A percentile compares a stretch with the other conserved stretches of the same genome.
phyloP scores from a whole-genome alignment of 2,113 vertebrate species.

The Vireo altiloquus region DNA sequence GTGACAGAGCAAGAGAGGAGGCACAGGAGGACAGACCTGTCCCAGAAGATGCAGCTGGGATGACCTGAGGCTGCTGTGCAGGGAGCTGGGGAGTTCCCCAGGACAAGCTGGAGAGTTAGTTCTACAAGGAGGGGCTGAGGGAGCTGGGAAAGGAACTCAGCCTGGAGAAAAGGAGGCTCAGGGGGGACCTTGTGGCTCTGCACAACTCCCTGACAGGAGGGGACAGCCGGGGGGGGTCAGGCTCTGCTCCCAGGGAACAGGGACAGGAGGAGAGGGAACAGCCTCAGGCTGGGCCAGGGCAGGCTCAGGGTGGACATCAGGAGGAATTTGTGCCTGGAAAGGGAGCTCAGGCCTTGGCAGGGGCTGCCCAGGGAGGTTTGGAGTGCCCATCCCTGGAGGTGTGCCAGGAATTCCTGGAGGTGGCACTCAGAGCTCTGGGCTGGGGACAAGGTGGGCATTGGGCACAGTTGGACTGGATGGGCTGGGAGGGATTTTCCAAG shows the following conservation, averaged over 20 bases:
- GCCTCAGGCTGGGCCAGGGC: neutral
- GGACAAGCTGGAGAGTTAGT: neutral
- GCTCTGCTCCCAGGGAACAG: neutral
- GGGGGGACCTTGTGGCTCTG: neutral
- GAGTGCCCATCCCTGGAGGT: neutral
- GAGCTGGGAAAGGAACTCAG: neutral
- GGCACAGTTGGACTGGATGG: rapidly evolving
- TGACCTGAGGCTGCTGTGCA: neutral
- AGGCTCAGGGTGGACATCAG: neutral
- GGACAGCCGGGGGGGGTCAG: neutral
- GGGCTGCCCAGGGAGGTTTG: neutral
- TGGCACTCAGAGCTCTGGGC: neutral
- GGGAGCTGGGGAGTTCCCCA: neutral
- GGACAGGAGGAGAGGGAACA: neutral
- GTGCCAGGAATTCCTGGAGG: rapidly evolving
- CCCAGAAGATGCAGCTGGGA: neutral
- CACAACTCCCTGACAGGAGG: neutral
- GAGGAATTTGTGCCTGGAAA: neutral
- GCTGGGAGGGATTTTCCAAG: neutral
- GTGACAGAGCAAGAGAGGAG: neutral
- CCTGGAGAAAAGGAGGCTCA: neutral
- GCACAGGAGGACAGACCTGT: rapidly evolving
- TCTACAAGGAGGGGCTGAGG: neutral
- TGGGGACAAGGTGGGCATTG: rapidly evolving
- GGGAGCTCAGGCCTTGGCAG: neutral